Evolutionary conservation across 2,888 invertebrate species (phyloP).

Genomic region (Crocallis elinguaria): DNA sequence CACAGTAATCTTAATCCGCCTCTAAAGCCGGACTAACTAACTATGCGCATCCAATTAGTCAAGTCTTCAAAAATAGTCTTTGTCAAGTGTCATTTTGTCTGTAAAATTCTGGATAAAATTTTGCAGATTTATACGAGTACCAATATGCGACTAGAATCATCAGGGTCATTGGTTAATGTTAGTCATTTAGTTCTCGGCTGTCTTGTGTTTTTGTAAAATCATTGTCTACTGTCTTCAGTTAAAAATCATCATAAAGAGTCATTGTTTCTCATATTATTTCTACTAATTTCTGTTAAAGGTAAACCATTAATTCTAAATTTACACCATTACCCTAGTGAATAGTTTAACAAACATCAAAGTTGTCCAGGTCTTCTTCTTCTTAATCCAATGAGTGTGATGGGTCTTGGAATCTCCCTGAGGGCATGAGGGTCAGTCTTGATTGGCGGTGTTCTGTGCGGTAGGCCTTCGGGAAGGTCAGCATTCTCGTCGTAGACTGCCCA

Average conservation of each 20-base stretch:
- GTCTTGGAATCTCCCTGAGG: slow-evolving; percentile 72
- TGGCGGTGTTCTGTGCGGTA: slow-evolving; percentile 65
- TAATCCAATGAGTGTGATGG: slow-evolving; percentile 59
- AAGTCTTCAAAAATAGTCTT: too few species aligned
- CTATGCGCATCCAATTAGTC: too few species aligned
- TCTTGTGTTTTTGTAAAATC: background rate
- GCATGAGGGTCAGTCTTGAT: slow-evolving; percentile 72
- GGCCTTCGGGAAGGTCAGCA: slow-evolving; percentile 56
- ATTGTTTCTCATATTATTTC: background rate
- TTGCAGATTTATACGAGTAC: too few species aligned
- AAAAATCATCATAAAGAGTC: background rate
- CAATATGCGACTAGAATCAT: too few species aligned
- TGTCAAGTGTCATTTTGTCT: too few species aligned
- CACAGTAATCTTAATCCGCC: too few species aligned
- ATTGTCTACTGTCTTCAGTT: too few species aligned
- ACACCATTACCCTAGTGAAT: background rate
- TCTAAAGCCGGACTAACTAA: too few species aligned
- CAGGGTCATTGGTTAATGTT: background rate
- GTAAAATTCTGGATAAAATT: too few species aligned
- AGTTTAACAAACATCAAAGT: slow-evolving; percentile 22
- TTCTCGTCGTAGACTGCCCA: slow-evolving; percentile 80
- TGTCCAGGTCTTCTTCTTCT: slow-evolving; percentile 59
- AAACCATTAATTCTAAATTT: background rate
- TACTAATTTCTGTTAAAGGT: background rate
- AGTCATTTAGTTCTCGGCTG: background rate